Evolutionary conservation across 2,113 vertebrate genomes (phyloP).

Genomic region (Rattus rattus): DNA sequence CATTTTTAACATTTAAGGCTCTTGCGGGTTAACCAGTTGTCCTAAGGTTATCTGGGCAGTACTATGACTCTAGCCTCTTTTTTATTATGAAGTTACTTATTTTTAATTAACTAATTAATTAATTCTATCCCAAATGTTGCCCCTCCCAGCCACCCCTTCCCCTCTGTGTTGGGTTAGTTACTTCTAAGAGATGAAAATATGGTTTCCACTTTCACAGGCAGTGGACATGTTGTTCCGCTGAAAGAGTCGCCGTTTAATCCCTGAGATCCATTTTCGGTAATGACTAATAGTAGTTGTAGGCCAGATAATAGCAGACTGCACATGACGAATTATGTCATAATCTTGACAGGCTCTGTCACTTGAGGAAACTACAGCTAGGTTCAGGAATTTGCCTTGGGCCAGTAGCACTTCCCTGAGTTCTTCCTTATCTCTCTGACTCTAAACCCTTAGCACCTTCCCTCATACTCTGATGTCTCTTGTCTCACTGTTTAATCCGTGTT

Average conservation of each 20-base stretch:
- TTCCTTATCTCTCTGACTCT: constrained; percentile 36
- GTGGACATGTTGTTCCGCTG: neutral
- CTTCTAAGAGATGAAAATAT: constrained; percentile 54
- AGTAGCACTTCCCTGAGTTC: neutral
- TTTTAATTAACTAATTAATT: too few species aligned
- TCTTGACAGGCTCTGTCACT: neutral
- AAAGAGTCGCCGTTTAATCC: constrained; percentile 24
- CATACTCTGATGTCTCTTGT: neutral
- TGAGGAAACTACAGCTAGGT: neutral
- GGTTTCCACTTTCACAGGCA: neutral
- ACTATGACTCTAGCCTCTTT: constrained; percentile 28
- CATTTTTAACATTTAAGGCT: constrained; percentile 29
- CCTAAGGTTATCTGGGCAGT: constrained; percentile 32
- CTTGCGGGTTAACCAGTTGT: neutral
- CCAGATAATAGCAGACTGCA: neutral
- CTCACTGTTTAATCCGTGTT: constrained; percentile 1
- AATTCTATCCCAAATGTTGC: too few species aligned
- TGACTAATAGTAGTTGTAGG: constrained; percentile 21
- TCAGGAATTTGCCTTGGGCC: neutral
- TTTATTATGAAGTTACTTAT: neutral
- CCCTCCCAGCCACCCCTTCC: too few species aligned
- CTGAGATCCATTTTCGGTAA: neutral
- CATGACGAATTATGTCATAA: neutral
- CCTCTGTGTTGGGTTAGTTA: too few species aligned
- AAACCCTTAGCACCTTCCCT: neutral